Percentiles rank a stretch among this genome's conserved stretches.
These are phyloP conservation scores for Lycocerus yunnanus DNA, from an alignment of 2,888 invertebrate species.

Conservation along the genomic window DNA sequence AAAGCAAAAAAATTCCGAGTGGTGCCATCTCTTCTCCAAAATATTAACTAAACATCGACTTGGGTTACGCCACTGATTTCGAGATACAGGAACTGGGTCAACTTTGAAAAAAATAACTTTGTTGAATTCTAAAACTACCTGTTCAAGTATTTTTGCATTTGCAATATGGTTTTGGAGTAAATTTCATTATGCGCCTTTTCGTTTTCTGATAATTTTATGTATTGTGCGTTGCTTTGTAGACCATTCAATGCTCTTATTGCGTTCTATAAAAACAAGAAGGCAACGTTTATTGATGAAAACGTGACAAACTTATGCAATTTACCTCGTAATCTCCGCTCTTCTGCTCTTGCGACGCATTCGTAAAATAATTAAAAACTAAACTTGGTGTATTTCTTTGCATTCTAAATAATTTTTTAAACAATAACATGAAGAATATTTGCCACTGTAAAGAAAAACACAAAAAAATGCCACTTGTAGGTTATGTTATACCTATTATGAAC, in stretches of 20 bases:
- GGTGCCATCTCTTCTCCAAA: background rate
- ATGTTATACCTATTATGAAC: slow-evolving; percentile 4
- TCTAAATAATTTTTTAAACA: background rate
- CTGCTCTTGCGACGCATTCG: background rate
- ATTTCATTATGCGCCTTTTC: slow-evolving; percentile 47
- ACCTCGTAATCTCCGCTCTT: slow-evolving; percentile 23
- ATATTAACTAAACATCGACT: background rate
- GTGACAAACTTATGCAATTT: slow-evolving; percentile 2
- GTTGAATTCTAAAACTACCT: slow-evolving; percentile 46
- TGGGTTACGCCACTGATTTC: background rate
- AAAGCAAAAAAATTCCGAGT: background rate
- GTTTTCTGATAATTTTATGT: slow-evolving; percentile 59
- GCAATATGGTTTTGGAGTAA: slow-evolving; percentile 43
- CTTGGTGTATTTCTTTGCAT: background rate
- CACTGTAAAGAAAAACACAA: background rate
- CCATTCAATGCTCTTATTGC: slow-evolving; percentile 70
- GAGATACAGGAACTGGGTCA: background rate
- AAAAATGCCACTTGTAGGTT: background rate
- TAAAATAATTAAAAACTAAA: background rate
- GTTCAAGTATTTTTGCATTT: slow-evolving; percentile 63
- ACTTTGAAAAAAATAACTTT: background rate
- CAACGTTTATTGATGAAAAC: background rate
- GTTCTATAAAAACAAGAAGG: slow-evolving; percentile 53
- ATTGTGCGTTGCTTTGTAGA: slow-evolving; percentile 74
- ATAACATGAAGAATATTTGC: background rate